Percentiles rank a stretch among this genome's conserved stretches.
Evolutionary conservation across 30 jellyfish, hydroid and myxozoan genomes (phyloP).

Genomic region (Sanderia malayensis): DNA sequence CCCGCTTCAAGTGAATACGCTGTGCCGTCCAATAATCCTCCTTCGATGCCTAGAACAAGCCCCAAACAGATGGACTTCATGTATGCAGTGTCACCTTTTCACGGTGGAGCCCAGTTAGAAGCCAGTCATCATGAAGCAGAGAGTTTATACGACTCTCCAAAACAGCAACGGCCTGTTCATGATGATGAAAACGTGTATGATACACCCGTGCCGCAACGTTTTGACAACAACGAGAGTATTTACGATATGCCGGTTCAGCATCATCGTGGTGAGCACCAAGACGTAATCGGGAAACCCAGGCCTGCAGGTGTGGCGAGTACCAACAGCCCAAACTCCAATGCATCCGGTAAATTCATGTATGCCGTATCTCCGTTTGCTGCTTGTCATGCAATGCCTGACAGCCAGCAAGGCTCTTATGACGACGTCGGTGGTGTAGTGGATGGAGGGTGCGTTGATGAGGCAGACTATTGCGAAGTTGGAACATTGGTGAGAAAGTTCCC

Average conservation of each 20-base stretch:
- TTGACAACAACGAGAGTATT: background rate
- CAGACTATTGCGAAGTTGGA: slow-evolving; percentile 46
- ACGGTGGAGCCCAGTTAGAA: slow-evolving; percentile 35
- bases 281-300: background rate
- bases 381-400: slow-evolving; percentile 24
- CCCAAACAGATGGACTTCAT: slow-evolving; percentile 19
- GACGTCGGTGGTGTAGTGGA: background rate
- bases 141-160: slow-evolving; percentile 50
- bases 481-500: slow-evolving; percentile 7
- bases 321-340: background rate
- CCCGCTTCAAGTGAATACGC: slow-evolving; percentile 45
- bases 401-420: slow-evolving; percentile 13
- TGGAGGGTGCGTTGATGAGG: slow-evolving; percentile 15
- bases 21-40: slow-evolving; percentile 36
- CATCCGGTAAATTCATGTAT: slow-evolving; percentile 31
- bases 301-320: background rate
- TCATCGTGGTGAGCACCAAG: background rate
- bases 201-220: background rate
- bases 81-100: slow-evolving; percentile 64
- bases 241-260: background rate
- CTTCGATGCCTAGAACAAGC: slow-evolving; percentile 12
- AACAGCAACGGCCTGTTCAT: background rate
- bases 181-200: background rate
- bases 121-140: background rate
- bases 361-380: slow-evolving; percentile 65